These are phyloP conservation scores for Lepidothrix coronata DNA, from an alignment of 2,113 vertebrate genomes.

Conservation along the genomic window DNA sequence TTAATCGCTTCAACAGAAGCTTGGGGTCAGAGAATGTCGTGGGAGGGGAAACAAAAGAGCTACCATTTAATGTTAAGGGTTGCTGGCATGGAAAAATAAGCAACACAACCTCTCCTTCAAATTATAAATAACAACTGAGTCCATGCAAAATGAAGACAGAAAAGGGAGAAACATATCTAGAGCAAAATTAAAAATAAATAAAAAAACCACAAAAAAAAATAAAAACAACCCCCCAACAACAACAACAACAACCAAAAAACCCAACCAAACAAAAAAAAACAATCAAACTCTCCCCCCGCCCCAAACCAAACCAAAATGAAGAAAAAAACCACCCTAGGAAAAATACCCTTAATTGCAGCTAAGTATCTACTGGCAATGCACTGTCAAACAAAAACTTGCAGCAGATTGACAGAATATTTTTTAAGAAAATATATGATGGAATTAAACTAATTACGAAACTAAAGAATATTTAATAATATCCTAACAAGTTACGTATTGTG, in stretches of 20 bases:
- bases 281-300: too few relatives aligned
- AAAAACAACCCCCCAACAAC: too few relatives aligned
- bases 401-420: not conserved
- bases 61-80: constrained; percentile 15
- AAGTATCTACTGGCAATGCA: not conserved
- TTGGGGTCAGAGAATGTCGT: constrained; percentile 39
- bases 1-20: constrained; percentile 49
- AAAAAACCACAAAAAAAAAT: not conserved
- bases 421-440: not conserved
- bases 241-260: not conserved
- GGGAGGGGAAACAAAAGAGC: constrained; percentile 48
- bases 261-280: not conserved
- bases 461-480: not conserved
- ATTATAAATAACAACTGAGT: not conserved
- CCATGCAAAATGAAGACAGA: not conserved
- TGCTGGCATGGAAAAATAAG: not conserved
- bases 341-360: not conserved
- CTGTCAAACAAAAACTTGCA: not conserved
- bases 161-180: not conserved
- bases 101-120: not conserved
- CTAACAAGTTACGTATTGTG: not conserved
- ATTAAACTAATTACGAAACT: not conserved
- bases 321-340: not conserved
- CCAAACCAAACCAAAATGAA: not conserved
- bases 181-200: not conserved